Evolutionary conservation across 2,113 vertebrate genomes (phyloP).

Genomic region (Lepus timidus): DNA sequence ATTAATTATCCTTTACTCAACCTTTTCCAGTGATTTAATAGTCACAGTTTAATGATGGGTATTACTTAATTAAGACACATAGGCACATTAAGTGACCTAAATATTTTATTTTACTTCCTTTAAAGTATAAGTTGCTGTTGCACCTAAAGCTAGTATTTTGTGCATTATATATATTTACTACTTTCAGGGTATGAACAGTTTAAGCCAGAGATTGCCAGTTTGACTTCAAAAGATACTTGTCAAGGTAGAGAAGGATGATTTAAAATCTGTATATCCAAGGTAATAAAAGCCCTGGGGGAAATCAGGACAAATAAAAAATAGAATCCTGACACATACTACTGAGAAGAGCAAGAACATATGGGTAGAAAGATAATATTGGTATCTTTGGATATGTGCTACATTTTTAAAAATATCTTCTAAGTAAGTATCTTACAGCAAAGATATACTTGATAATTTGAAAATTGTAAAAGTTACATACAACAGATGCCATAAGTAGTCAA

Average conservation of each 20-base stretch:
- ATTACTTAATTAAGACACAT: conserved; percentile 18
- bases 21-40: neutral
- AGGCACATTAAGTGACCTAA: neutral
- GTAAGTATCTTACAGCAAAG: conserved; percentile 5
- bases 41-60: conserved; percentile 7
- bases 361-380: conserved; percentile 14
- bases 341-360: conserved; percentile 38
- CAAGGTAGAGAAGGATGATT: conserved; percentile 21
- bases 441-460: conserved; percentile 30
- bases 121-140: conserved; percentile 24
- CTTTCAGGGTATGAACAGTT: neutral
- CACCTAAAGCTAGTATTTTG: neutral
- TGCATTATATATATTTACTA: neutral
- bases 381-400: neutral
- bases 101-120: conserved; percentile 45
- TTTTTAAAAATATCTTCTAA: conserved; percentile 32
- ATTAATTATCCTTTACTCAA: neutral
- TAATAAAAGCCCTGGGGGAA: conserved; percentile 38
- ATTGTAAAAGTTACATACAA: neutral
- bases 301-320: conserved; percentile 7
- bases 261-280: conserved; percentile 20
- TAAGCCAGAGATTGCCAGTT: conserved; percentile 5
- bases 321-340: conserved; percentile 20
- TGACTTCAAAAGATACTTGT: conserved; percentile 36
- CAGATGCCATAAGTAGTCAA: neutral